Conservation (phyloP, 2,888 invertebrate genomes). For the Drosophila tripunctata region DNA sequence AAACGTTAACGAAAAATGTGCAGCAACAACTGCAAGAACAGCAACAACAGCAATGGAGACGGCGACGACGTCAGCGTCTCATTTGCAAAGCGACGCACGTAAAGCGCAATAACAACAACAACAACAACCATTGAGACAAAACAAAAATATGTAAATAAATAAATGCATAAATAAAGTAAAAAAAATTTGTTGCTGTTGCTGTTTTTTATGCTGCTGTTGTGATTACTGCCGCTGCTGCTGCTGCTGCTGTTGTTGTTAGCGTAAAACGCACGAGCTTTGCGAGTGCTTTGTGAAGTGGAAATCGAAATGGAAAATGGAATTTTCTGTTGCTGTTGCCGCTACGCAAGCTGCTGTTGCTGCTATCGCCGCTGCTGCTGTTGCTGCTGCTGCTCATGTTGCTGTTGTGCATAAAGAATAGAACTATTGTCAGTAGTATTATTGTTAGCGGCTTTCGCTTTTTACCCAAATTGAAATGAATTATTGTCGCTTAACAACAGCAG, state of each 20-base stretch:
- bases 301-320: constrained; percentile 40
- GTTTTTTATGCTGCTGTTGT: background rate
- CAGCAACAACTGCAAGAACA: background rate
- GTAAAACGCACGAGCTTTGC: constrained; percentile 54
- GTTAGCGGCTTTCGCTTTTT: constrained; percentile 53
- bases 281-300: constrained; percentile 47
- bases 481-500: constrained; percentile 8
- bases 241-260: constrained; percentile 2
- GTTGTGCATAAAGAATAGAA: constrained; percentile 33
- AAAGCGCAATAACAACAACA: constrained; percentile 36
- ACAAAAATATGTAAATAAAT: constrained; percentile 62
- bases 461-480: constrained; percentile 19
- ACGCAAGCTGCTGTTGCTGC: constrained; percentile 1
- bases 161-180: constrained; percentile 54
- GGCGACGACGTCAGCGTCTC: constrained; percentile 37
- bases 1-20: constrained; percentile 35
- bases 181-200: constrained; percentile 16
- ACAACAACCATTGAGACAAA: constrained; percentile 17
- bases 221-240: background rate
- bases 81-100: constrained; percentile 63
- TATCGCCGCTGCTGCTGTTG: constrained; percentile 17
- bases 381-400: constrained; percentile 19
- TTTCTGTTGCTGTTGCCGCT: constrained; percentile 29
- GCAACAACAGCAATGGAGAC: background rate
- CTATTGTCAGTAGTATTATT: constrained; percentile 22